Evolutionary conservation across 1,140 invertebrate genomes (phyloP).

Genomic region (Trypoxylus dichotomus): DNA sequence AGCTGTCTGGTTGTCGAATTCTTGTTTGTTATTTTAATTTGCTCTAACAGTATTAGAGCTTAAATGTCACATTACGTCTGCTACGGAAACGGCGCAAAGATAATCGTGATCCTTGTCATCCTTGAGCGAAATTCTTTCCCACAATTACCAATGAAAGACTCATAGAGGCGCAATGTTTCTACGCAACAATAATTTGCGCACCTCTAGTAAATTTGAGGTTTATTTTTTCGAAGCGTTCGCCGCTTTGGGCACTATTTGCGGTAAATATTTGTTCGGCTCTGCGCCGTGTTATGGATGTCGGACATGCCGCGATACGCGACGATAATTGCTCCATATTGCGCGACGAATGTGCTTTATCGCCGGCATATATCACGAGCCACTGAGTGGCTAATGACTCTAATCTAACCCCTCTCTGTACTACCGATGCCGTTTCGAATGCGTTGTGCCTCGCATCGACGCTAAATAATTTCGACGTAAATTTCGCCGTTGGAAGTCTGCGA

Average conservation of each 20-base stretch:
- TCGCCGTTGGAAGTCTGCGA: neutral
- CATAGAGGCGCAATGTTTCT: too few species aligned
- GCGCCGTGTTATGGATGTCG: neutral
- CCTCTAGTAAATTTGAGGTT: neutral
- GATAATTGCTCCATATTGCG: conserved; percentile 17
- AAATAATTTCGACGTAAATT: neutral
- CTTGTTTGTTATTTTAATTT: too few species aligned
- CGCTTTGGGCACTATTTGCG: neutral
- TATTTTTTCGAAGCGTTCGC: neutral
- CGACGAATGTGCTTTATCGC: conserved; percentile 20
- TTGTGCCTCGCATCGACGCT: neutral
- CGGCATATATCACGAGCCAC: conserved; percentile 1
- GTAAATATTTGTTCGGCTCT: neutral
- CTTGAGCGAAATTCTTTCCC: too few species aligned
- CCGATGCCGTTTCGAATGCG: neutral
- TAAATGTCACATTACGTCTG: too few species aligned
- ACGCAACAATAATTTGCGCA: too few species aligned
- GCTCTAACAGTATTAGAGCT: too few species aligned
- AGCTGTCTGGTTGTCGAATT: too few species aligned
- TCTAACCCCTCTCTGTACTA: neutral
- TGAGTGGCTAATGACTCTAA: conserved; percentile 10
- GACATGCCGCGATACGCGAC: neutral
- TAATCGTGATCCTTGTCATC: too few species aligned
- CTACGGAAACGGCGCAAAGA: too few species aligned
- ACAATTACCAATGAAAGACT: too few species aligned